These are phyloP conservation scores for Oenanthe melanoleuca DNA, from an alignment of 2,113 vertebrate species.

Conservation along the genomic window DNA sequence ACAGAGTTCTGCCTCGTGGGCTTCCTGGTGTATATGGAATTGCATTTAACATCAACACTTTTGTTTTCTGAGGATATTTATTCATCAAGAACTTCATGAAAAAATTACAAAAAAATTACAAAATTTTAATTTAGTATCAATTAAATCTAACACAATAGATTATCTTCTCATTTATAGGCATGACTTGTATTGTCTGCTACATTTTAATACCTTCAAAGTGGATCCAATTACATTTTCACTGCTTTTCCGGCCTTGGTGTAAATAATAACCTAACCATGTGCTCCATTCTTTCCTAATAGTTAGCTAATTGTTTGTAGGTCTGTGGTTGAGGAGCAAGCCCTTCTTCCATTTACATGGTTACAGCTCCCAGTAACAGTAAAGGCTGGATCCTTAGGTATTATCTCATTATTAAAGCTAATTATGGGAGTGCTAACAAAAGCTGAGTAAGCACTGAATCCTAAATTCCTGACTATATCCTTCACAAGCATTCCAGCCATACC, in stretches of 20 bases:
- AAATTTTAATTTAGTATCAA: background rate
- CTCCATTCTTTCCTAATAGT: background rate
- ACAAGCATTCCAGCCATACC: conserved; percentile 27
- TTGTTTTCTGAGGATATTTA: background rate
- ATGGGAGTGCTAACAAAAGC: background rate
- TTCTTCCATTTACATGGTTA: background rate
- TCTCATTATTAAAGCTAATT: conserved; percentile 27
- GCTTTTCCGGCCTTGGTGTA: background rate
- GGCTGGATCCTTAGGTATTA: background rate
- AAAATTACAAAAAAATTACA: background rate
- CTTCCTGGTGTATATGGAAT: background rate
- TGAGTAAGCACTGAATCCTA: conserved; percentile 3
- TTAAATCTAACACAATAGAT: background rate
- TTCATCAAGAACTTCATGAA: background rate
- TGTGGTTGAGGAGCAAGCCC: background rate
- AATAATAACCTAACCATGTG: background rate
- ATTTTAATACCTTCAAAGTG: background rate
- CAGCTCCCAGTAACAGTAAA: background rate
- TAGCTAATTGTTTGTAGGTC: background rate
- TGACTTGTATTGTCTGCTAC: background rate
- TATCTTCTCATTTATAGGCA: background rate
- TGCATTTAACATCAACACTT: background rate
- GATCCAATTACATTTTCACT: background rate
- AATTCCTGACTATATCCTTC: background rate
- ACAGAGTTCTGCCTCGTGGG: background rate